A percentile compares a stretch with the other conserved stretches of the same genome.
phyloP scores from a whole-genome alignment of 2,797 vertebrate species.

The Rostrhamus sociabilis region DNA sequence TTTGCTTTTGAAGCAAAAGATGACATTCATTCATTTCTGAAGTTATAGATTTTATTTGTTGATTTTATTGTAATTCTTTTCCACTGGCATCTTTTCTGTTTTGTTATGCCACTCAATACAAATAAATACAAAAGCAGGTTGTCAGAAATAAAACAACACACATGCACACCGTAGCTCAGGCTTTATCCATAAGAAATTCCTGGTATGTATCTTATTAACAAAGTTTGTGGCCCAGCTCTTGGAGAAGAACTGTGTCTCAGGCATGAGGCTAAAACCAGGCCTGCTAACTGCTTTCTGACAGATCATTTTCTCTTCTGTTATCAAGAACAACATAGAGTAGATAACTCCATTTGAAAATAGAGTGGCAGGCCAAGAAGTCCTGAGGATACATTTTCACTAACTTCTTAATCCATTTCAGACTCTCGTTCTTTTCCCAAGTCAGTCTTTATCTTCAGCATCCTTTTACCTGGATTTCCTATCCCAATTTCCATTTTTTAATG shows the following conservation, averaged over 20 bases:
- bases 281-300: constrained; percentile 61
- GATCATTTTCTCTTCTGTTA: constrained; percentile 64
- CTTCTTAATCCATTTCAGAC: constrained; percentile 61
- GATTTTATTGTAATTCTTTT: constrained; percentile 38
- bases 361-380: constrained; percentile 65
- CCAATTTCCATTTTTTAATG: constrained; percentile 36
- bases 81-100: constrained; percentile 41
- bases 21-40: constrained; percentile 56
- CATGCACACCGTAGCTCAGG: neutral
- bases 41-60: constrained; percentile 49
- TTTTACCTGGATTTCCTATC: constrained; percentile 23
- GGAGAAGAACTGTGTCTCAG: neutral
- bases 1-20: constrained; percentile 56
- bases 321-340: constrained; percentile 53
- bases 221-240: constrained; percentile 26
- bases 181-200: constrained; percentile 14
- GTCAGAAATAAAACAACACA: neutral
- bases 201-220: neutral
- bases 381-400: constrained; percentile 60
- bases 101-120: constrained; percentile 39
- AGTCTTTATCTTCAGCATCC: constrained; percentile 31
- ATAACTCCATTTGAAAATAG: constrained; percentile 70
- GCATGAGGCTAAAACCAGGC: neutral
- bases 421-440: constrained; percentile 43
- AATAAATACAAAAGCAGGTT: constrained; percentile 28